Evolutionary conservation across 2,888 invertebrate species (phyloP), one percentile per base, ranked within the genome.

Genomic region (Erebia palarica): DNA sequence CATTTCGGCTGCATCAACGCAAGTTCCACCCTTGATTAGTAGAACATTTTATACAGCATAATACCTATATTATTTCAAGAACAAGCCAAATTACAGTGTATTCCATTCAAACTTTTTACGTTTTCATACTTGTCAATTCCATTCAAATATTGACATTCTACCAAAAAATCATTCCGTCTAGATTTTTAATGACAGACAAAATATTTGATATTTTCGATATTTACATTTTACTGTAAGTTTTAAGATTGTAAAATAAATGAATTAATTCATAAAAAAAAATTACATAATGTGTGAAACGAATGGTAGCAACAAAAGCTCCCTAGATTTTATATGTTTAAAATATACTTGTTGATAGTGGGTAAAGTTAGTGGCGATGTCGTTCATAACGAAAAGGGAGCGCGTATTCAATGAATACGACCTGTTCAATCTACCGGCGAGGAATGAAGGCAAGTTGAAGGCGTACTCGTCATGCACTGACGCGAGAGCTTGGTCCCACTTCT

Each of bases 401-500:
- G 91, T 93, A 63, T 93, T 93, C 77, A 89, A 88, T 75, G 91
- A 92, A 69, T 91, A 91, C 76, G 94, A 94, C 64, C 78, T 89
- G 57, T 86, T 82, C 66, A 89, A 92, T 69, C 82, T 94, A 77
- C 93, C 93, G 16, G 80, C 89, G 57, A 86, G 92, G 72, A 93
- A 93, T 75, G 95, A 94, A 77, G 93, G 94, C 49, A 94, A 94
- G 77, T 78, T 95, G 64, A 95, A 94, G 82, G 90, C 89, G 0
- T 94, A 94, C 77, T 82, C 88, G 66, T 95, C 95, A 42, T 94
- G 94, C 66, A 94, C 94, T 4, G 95, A 95, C 81, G 87, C 93
- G 8, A 84, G 95, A 71, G 94, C 94, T 1, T 95, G 95, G 95
- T 93, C 94, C 10, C 93, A 93, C 78, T 92, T 93, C 78, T 85